Conservation (phyloP, 2,797 vertebrate species). For the Potorous gilbertii region DNA sequence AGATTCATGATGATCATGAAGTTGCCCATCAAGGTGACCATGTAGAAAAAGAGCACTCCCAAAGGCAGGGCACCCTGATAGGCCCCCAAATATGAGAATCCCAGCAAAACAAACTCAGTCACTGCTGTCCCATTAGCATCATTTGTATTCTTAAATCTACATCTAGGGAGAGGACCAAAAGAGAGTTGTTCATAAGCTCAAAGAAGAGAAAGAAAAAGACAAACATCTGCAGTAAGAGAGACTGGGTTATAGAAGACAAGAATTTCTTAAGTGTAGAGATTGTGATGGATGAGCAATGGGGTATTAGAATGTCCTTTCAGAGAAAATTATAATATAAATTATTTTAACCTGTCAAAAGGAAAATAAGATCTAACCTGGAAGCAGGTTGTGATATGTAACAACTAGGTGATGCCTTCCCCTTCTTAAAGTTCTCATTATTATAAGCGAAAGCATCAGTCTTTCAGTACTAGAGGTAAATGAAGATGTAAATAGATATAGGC, state of each 20-base stretch:
- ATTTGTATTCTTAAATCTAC: neutral
- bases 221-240: neutral
- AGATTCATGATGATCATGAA: no score
- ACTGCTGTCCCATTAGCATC: constrained; percentile 48
- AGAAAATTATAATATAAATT: neutral
- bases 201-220: neutral
- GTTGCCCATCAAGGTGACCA: no score
- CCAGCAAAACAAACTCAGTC: constrained; percentile 63
- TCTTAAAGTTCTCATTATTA: neutral
- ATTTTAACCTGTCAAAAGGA: neutral
- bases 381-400: neutral
- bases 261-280: neutral
- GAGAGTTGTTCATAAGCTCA: neutral
- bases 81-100: constrained; percentile 57
- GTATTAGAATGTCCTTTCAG: neutral
- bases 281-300: no score
- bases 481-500: neutral
- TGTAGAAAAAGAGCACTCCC: no score
- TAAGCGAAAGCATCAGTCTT: neutral
- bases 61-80: constrained; percentile 40
- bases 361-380: neutral
- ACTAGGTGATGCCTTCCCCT: neutral
- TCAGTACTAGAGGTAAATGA: neutral
- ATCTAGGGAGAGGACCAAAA: neutral
- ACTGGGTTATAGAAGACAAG: neutral